These are phyloP conservation scores for Aphelinus atriplicis DNA, from an alignment of 1,140 invertebrate genomes.

Conservation along the genomic window DNA sequence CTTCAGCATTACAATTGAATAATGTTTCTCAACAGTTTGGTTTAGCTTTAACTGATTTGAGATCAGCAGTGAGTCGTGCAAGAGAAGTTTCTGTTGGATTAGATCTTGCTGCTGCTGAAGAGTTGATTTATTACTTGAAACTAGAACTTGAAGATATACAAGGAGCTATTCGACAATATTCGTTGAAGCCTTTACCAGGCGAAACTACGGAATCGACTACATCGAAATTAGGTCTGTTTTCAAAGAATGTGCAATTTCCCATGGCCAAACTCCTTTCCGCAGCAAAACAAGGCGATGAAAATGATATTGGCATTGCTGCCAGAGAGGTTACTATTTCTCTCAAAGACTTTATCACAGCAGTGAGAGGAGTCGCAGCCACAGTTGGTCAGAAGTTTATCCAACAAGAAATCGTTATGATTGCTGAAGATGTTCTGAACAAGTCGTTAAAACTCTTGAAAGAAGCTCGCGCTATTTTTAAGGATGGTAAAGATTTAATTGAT, in stretches of 20 bases:
- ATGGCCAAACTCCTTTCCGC: slow-evolving; percentile 88
- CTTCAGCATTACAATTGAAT: slow-evolving; percentile 75
- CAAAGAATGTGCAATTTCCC: slow-evolving; percentile 70
- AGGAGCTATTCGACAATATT: slow-evolving; percentile 75
- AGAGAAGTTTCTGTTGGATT: slow-evolving; percentile 89
- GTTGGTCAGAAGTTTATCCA: slow-evolving; percentile 72
- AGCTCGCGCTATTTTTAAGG: slow-evolving; percentile 74
- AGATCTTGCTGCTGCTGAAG: slow-evolving; percentile 84
- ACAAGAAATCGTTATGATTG: slow-evolving; percentile 75
- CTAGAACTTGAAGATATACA: slow-evolving; percentile 85
- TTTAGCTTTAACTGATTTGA: slow-evolving; percentile 80
- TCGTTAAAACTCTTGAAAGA: slow-evolving; percentile 83
- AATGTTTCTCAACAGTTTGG: slow-evolving; percentile 81
- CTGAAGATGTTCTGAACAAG: slow-evolving; percentile 81
- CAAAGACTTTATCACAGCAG: slow-evolving; percentile 75
- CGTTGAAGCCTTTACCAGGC: slow-evolving; percentile 84
- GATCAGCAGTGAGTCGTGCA: slow-evolving; percentile 83
- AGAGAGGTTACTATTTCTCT: slow-evolving; percentile 82
- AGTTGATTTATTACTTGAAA: slow-evolving; percentile 82
- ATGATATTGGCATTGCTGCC: slow-evolving; percentile 84
- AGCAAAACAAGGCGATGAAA: slow-evolving; percentile 84
- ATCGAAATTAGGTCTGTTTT: slow-evolving; percentile 75
- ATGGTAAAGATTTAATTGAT: slow-evolving; percentile 71
- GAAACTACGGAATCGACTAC: slow-evolving; percentile 84
- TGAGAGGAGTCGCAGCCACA: slow-evolving; percentile 77